Base-by-base conservation (phyloP, 2,797 vertebrate species). In the Sorex maritimensis region DNA sequence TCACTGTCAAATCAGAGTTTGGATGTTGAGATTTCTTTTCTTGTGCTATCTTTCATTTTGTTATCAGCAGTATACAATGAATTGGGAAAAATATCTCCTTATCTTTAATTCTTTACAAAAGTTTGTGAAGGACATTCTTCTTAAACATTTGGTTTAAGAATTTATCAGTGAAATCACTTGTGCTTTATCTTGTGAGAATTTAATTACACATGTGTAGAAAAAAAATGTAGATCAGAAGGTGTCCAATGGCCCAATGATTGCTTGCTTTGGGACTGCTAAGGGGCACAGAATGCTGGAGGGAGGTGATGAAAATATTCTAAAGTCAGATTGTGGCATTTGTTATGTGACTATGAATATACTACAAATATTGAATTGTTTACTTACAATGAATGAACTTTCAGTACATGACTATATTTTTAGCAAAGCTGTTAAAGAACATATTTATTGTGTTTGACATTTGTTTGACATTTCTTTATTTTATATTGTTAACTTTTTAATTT, bases 261-360 rank as follows among this genome's bases (percentile, higher is more conserved):
- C 41, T 63, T 52, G 67, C 46, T 72, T 55, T 74, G n/a, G 49
- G 46, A 78, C 52, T 26, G 52, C 52, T n/a, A 30, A 84, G 34
- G 44, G 41, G 52, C 24, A 73, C 46, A 46, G 3, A 6, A 30
- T 83, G 74, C 63, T 73, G 5, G 6, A 24, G 46, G 49, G 49
- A 52, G 58, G 30, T 79, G 77, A 88, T 73, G 28, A 69, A 90
- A 71, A 84, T 58, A 7, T 77, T 91, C 63, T 83, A 61, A 78
- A 88, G 81, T 78, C 63, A 93, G 82, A 71, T 71, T 81, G 21
- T 77, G 67, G 55, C 61, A 2, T 82, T 11, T 2, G 34, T 78
- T 81, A 65, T 34, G 68, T 41, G 88, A 69, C 65, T 44, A 6
- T 78, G 63, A 84, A 86, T 81, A 81, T 46, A 81, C 9, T 86